Percentiles rank a stretch among this genome's conserved stretches.
Evolutionary conservation across 1,140 invertebrate species (phyloP).

Genomic region (Lasioglossum baleicum): DNA sequence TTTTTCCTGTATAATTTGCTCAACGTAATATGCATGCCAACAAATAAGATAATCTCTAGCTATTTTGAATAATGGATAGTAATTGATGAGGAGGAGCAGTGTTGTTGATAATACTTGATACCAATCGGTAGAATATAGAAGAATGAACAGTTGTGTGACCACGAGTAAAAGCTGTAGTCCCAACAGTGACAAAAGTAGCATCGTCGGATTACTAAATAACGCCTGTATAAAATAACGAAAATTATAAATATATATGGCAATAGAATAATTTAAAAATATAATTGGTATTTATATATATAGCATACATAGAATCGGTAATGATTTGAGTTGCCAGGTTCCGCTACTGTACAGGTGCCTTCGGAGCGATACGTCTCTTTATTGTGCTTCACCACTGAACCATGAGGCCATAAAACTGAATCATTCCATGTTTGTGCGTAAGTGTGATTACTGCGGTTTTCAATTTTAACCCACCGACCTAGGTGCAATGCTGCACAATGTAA

Average conservation of each 20-base stretch:
- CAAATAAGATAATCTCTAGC: conserved; percentile 92
- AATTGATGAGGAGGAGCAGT: conserved; percentile 92
- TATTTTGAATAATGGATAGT: conserved; percentile 94
- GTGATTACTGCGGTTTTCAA: conserved; percentile 84
- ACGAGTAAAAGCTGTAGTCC: conserved; percentile 87
- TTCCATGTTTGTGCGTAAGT: conserved; percentile 86
- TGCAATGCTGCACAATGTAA: conserved; percentile 94
- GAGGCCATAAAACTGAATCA: conserved; percentile 86
- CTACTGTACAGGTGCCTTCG: conserved; percentile 85
- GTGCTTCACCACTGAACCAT: conserved; percentile 90
- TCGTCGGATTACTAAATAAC: conserved; percentile 93
- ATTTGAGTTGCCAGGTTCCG: conserved; percentile 90
- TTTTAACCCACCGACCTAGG: conserved; percentile 90
- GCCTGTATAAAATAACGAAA: conserved; percentile 82
- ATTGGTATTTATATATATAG: conserved; percentile 54
- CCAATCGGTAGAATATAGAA: conserved; percentile 92
- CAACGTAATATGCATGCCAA: conserved; percentile 89
- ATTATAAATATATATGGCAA: neutral
- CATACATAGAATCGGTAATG: conserved; percentile 93
- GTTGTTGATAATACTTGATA: conserved; percentile 93
- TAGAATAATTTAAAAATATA: conserved; percentile 2
- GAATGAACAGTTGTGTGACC: conserved; percentile 87
- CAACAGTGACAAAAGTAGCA: conserved; percentile 87
- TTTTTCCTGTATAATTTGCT: conserved; percentile 85
- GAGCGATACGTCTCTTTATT: conserved; percentile 90